Evolutionary conservation across 2,888 invertebrate species (phyloP), one percentile per base, ranked within the genome.

Genomic region (Lamellibrachia columna): DNA sequence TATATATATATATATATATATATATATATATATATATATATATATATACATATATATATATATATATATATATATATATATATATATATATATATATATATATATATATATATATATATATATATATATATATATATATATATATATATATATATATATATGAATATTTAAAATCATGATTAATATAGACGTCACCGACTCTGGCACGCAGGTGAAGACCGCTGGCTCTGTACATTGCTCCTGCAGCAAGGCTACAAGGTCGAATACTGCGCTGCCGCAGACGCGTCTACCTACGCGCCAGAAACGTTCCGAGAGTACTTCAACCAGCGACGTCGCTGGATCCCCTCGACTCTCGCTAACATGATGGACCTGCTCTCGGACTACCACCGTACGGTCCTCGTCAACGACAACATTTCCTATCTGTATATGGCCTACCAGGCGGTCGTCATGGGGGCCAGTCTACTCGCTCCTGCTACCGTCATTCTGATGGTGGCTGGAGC

Each of bases 201-300:
- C 75, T 75, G 75, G 75, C 75, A 75, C 75, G 3, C 93, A 96
- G 95, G 95, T 40, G 94, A 94, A 92, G 94, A 94, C 90, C 92
- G 94, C 8, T 94, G 94, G 94, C 93, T 94, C 90, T 94, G 94
- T 92, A 94, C 94, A 1, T 93, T 94, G 60, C 94, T 94, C 8
- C 93, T 94, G 7, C 94, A 94, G 75, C 94, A 94, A 91, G 94
- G 94, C 94, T 94, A 94, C 94, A 94, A 94, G 93, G 94, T 99
- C 0, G 99, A 99, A 97, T 99, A 99, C 96, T 99, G 99, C 94
- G 99, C 99, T 96, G 99, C 99, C 40, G 99, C 99, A 3, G 99
- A 99, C 96, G 99, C 99, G 53, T 99, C 99, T 97, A 99, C 99
- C 4, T 99, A 99, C 95, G 99, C 99, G 91, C 99, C 99, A 0